phyloP scores from a whole-genome alignment of 92 coral and sea anemone genomes.

The Bergia sp. region DNA sequence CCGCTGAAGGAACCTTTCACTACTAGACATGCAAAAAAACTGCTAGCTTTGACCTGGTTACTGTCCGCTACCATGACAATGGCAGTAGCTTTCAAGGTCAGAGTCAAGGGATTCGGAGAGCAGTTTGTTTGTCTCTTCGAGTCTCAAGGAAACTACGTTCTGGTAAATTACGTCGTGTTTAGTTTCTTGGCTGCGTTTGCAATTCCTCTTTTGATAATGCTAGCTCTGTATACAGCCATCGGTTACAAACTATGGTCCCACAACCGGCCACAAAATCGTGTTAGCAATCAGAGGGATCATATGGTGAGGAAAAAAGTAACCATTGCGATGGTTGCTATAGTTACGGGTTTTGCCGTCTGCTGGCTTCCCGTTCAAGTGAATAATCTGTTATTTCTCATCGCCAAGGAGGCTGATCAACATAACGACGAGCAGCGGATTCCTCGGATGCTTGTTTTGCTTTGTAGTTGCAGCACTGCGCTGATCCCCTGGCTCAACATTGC shows the following conservation, averaged over 20 bases:
- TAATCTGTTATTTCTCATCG: neutral
- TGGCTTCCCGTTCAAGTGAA: neutral
- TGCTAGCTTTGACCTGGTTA: neutral
- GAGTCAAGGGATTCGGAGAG: neutral
- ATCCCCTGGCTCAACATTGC: conserved; percentile 10
- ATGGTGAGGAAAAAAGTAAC: neutral
- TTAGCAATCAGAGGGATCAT: neutral
- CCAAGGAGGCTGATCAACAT: neutral
- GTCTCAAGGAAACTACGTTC: neutral
- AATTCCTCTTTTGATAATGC: conserved; percentile 2
- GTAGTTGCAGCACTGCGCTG: conserved; percentile 15
- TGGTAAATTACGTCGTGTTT: neutral
- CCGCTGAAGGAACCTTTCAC: conserved; percentile 14
- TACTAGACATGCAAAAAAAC: conserved; percentile 15
- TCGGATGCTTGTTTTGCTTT: neutral
- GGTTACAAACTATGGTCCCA: conserved; percentile 38
- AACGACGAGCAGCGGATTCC: neutral
- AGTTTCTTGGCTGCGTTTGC: neutral
- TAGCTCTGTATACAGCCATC: neutral
- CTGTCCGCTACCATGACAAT: neutral
- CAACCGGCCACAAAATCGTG: neutral
- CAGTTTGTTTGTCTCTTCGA: conserved; percentile 5
- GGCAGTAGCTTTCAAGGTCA: neutral
- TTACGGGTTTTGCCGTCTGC: neutral
- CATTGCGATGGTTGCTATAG: conserved; percentile 3